Conservation (phyloP, 2,888 invertebrate species). For the Cephus pygmeus region DNA sequence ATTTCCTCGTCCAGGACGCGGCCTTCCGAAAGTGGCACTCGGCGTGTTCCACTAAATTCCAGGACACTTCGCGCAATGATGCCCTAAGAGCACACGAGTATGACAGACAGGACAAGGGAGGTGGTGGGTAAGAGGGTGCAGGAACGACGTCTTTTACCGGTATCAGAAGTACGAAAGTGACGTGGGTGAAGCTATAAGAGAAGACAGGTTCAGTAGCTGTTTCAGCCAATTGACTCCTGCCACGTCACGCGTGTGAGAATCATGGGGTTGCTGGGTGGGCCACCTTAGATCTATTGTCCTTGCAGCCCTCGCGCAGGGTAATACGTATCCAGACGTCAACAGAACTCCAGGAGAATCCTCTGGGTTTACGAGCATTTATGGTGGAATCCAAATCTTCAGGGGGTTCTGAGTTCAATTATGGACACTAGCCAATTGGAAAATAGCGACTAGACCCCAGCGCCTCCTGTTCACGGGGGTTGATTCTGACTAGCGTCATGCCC, state of each 20-base stretch:
- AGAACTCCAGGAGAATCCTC: not conserved
- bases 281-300: slow-evolving; percentile 39
- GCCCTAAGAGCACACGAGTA: not conserved
- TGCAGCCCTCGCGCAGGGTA: not conserved
- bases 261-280: slow-evolving; percentile 24
- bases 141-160: not conserved
- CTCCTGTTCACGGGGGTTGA: slow-evolving; percentile 5
- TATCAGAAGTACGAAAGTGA: slow-evolving; percentile 6
- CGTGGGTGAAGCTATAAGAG: not conserved
- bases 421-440: slow-evolving; percentile 57
- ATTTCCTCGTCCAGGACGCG: not conserved
- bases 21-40: not conserved
- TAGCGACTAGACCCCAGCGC: slow-evolving; percentile 34
- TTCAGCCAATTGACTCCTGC: slow-evolving; percentile 25
- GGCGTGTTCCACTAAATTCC: slow-evolving; percentile 13
- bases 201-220: not conserved
- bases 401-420: slow-evolving; percentile 48
- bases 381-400: slow-evolving; percentile 24
- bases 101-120: not conserved
- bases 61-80: slow-evolving; percentile 15
- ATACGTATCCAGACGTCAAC: not conserved
- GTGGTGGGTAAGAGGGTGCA: slow-evolving; percentile 2
- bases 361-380: slow-evolving; percentile 42
- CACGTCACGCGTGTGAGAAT: slow-evolving; percentile 31
- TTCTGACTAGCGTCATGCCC: slow-evolving; percentile 1